Evolutionary conservation across 2,113 vertebrate genomes (phyloP).

Genomic region (Hippoglossus stenolepis): DNA sequence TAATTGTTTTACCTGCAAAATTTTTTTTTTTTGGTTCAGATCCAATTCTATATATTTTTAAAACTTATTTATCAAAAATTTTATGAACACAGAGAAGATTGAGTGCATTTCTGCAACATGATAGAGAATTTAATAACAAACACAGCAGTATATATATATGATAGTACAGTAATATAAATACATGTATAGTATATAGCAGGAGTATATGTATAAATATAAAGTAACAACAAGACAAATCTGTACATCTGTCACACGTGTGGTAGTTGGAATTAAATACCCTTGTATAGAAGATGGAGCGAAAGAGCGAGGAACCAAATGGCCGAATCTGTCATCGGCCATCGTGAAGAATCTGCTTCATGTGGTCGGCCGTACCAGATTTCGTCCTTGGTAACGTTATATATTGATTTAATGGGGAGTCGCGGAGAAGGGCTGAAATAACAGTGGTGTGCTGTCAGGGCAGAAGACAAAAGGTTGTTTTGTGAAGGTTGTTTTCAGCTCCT

Average conservation of each 20-base stretch:
- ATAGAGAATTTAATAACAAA: too few species aligned
- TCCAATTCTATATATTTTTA: too few species aligned
- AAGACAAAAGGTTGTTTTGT: constrained; percentile 77
- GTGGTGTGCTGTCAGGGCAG: constrained; percentile 65
- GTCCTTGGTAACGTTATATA: constrained; percentile 82
- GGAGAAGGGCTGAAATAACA: constrained; percentile 71
- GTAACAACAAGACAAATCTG: constrained; percentile 19
- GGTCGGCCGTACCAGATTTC: constrained; percentile 62
- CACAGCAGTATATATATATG: too few species aligned
- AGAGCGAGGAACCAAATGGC: constrained; percentile 54
- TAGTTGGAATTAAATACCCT: constrained; percentile 39
- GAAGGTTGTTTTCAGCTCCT: constrained; percentile 53
- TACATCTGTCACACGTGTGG: constrained; percentile 21
- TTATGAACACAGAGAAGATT: neutral
- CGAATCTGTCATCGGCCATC: constrained; percentile 48
- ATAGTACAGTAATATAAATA: neutral
- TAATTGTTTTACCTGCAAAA: neutral
- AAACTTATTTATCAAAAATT: neutral
- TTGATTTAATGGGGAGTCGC: constrained; percentile 76
- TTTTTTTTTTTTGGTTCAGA: neutral
- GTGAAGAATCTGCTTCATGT: constrained; percentile 60
- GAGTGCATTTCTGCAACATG: too few species aligned
- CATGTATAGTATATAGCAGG: neutral
- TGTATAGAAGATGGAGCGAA: constrained; percentile 17
- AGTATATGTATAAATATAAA: constrained; percentile 1